Conservation (phyloP, 2,113 vertebrate genomes). For the Etheostoma cragini region DNA sequence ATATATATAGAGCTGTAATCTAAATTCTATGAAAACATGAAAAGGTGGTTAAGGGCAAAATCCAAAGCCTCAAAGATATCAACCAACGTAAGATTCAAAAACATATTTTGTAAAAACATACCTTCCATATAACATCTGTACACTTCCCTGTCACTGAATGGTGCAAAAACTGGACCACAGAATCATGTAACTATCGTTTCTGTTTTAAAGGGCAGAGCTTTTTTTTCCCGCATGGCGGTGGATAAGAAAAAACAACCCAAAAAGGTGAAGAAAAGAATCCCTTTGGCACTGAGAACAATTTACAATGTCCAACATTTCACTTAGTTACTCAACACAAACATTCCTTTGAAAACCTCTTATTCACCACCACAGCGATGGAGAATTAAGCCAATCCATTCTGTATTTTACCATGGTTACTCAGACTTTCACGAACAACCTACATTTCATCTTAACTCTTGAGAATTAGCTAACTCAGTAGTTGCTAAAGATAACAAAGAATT, state of each 20-base stretch:
- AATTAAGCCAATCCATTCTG: conserved; percentile 41
- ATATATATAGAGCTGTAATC: conserved; percentile 50
- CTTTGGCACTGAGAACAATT: not conserved
- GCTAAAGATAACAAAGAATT: conserved; percentile 71
- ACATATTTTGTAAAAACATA: conserved; percentile 59
- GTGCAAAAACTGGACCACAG: conserved; percentile 35
- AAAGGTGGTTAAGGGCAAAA: conserved; percentile 57
- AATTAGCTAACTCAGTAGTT: conserved; percentile 82
- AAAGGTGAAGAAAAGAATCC: conserved; percentile 10
- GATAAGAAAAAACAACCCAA: conserved; percentile 29
- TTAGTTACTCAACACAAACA: conserved; percentile 8
- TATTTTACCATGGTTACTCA: conserved; percentile 8
- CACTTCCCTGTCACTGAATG: conserved; percentile 56
- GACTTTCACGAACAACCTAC: conserved; percentile 30
- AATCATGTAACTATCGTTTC: conserved; percentile 9
- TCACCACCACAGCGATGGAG: conserved; percentile 36
- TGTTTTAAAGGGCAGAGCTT: not conserved
- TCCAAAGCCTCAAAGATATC: conserved; percentile 68
- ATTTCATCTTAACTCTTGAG: conserved; percentile 45
- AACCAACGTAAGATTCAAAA: conserved; percentile 54
- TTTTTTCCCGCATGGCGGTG: not conserved
- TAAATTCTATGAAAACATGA: conserved; percentile 58
- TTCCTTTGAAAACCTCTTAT: conserved; percentile 24
- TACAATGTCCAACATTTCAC: not conserved
- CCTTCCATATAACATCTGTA: conserved; percentile 59